Conservation (phyloP, 1,140 invertebrate species). For the Bathynomus jamesi region DNA sequence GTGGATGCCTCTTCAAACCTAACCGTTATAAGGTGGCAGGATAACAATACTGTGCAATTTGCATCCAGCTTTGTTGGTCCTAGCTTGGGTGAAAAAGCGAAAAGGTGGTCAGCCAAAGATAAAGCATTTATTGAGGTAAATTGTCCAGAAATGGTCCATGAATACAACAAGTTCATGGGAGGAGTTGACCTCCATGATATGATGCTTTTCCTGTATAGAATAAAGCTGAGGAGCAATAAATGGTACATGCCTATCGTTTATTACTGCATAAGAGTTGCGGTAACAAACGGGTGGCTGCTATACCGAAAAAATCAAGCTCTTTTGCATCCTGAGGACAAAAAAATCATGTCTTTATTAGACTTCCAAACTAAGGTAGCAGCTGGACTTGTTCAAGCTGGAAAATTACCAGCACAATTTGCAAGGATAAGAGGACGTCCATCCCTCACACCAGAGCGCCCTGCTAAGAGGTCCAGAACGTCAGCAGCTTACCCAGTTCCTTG, state of each 20-base stretch:
- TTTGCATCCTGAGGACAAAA: not conserved
- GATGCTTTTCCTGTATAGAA: not conserved
- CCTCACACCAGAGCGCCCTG: not conserved
- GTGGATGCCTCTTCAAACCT: not conserved
- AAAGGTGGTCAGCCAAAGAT: not conserved
- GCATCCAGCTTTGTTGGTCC: not conserved
- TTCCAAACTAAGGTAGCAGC: not conserved
- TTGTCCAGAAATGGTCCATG: not conserved
- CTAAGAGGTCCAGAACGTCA: not conserved
- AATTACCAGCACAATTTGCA: not conserved
- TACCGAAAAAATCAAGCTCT: not conserved
- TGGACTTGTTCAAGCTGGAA: not conserved
- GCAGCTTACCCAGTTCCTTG: not conserved
- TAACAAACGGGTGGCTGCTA: not conserved
- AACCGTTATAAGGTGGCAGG: not conserved
- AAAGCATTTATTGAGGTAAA: not conserved
- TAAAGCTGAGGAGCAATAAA: not conserved
- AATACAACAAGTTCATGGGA: constrained; percentile 8
- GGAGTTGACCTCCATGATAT: not conserved
- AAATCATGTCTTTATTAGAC: not conserved
- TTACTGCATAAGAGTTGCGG: not conserved
- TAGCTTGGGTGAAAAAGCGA: not conserved
- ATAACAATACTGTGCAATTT: not conserved
- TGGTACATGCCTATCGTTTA: not conserved
- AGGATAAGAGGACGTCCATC: not conserved